phyloP scores from a whole-genome alignment of 2,888 invertebrate species.

The Calliscelio sp. region DNA sequence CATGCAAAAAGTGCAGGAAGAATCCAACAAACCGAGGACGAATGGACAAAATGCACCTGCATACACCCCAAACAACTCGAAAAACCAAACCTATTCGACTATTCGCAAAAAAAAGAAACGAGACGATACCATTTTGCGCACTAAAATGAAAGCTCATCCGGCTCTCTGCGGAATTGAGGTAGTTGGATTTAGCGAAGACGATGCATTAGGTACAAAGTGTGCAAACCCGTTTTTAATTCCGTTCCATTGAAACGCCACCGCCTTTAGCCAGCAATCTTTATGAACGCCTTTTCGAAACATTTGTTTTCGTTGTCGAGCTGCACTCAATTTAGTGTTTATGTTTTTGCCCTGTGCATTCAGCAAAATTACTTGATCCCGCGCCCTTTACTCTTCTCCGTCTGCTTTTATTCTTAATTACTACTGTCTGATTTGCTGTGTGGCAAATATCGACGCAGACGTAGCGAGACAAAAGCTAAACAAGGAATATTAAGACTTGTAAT shows the following conservation, averaged over 20 bases:
- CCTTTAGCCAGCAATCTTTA: background rate
- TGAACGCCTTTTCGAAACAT: conserved; percentile 6
- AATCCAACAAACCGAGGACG: no score
- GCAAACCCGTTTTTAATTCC: conserved; percentile 18
- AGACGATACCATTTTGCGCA: background rate
- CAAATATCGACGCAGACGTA: background rate
- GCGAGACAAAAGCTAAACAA: background rate
- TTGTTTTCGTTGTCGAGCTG: conserved; percentile 7
- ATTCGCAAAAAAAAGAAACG: conserved; percentile 9
- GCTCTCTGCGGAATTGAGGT: background rate
- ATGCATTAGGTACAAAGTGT: conserved; percentile 8
- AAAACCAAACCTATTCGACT: no score
- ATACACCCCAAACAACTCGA: no score
- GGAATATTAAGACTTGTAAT: no score
- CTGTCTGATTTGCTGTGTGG: background rate
- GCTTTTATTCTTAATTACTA: conserved; percentile 3
- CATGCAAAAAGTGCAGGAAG: no score
- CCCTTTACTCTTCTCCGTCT: background rate
- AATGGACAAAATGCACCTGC: no score
- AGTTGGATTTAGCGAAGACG: conserved; percentile 16
- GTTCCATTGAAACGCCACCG: background rate
- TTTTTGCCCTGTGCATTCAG: conserved; percentile 8
- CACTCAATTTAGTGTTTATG: conserved; percentile 18
- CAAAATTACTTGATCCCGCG: background rate
- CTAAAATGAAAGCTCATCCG: conserved; percentile 23